phyloP scores from a whole-genome alignment of 2,888 invertebrate species.

The Agrotis segetum region DNA sequence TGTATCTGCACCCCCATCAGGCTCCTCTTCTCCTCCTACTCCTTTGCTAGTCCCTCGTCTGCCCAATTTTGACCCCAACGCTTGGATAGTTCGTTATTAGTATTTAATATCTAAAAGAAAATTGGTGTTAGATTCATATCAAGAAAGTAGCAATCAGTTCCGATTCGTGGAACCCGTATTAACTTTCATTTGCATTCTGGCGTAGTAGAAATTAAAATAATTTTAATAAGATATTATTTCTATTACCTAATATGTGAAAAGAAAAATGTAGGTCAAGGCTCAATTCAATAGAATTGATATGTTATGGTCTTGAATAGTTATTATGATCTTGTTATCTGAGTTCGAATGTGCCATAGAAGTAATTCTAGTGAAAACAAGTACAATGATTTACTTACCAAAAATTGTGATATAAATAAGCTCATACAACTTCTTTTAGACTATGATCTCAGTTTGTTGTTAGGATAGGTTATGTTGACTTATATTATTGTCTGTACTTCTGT shows the following conservation, averaged over 20 bases:
- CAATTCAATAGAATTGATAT: constrained; percentile 37
- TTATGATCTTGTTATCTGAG: constrained; percentile 29
- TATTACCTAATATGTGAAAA: neutral
- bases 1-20: constrained; percentile 47
- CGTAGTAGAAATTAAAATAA: constrained; percentile 27
- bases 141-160: constrained; percentile 41
- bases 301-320: constrained; percentile 22
- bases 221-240: constrained; percentile 31
- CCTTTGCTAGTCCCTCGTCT: constrained; percentile 81
- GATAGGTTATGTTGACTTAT: constrained; percentile 49
- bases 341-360: constrained; percentile 57
- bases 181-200: constrained; percentile 39
- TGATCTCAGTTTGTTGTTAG: constrained; percentile 56
- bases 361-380: constrained; percentile 41
- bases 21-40: constrained; percentile 73
- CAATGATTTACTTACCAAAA: constrained; percentile 53
- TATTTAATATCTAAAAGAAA: constrained; percentile 25
- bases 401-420: constrained; percentile 62
- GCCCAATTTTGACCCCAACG: constrained; percentile 83
- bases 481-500: constrained; percentile 33
- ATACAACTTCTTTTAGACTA: constrained; percentile 36
- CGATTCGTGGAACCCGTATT: constrained; percentile 24
- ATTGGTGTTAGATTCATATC: constrained; percentile 34
- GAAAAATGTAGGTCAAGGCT: constrained; percentile 22
- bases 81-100: constrained; percentile 85